Conservation (phyloP, 2,888 invertebrate genomes). For the Fragum whitleyi region DNA sequence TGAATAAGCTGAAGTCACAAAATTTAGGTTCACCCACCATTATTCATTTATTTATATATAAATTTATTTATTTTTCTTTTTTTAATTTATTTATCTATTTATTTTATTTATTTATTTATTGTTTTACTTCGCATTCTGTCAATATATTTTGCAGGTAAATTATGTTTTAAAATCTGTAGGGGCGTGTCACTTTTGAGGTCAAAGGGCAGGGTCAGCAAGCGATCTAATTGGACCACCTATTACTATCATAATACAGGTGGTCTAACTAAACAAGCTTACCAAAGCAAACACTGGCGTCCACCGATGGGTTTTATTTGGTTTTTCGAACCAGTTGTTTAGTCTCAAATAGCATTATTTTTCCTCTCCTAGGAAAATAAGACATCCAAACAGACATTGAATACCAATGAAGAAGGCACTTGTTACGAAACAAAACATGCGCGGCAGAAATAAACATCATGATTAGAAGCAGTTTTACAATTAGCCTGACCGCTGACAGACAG, state of each 20-base stretch:
- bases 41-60: no score
- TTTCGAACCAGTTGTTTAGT: slow-evolving; percentile 12
- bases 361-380: background rate
- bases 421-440: slow-evolving; percentile 27
- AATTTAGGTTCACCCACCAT: no score
- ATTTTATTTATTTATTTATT: no score
- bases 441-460: slow-evolving; percentile 53
- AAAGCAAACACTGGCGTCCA: slow-evolving; percentile 7
- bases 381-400: slow-evolving; percentile 21
- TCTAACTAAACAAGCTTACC: background rate
- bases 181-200: no score
- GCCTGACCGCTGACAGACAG: slow-evolving; percentile 46
- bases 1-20: no score
- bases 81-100: no score
- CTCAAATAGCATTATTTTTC: slow-evolving; percentile 20
- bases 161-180: no score
- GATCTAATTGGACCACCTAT: background rate
- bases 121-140: no score
- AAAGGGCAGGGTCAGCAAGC: no score
- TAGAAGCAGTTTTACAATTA: slow-evolving; percentile 58
- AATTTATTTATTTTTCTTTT: no score
- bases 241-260: background rate
- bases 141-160: no score
- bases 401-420: slow-evolving; percentile 20
- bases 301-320: background rate